phyloP scores from a whole-genome alignment of 2,113 vertebrate species.

The Rhinogobius similis region DNA sequence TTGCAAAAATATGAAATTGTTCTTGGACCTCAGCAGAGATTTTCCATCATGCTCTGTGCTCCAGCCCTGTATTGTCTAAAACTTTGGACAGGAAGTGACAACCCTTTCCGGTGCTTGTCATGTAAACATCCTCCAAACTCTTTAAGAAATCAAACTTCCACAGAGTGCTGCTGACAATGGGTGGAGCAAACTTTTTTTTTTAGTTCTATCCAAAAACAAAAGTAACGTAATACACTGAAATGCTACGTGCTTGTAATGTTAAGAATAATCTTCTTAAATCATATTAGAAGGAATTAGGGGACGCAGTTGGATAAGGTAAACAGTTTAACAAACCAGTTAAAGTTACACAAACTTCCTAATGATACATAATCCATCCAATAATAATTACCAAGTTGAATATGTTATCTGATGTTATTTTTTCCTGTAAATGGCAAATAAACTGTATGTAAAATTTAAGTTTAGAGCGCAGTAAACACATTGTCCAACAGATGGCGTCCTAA shows the following conservation, averaged over 20 bases:
- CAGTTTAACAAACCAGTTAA: background rate
- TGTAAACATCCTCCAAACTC: slow-evolving; percentile 47
- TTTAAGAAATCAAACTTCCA: slow-evolving; percentile 4
- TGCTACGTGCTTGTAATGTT: slow-evolving; percentile 11
- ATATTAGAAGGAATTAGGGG: background rate
- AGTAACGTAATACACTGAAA: slow-evolving; percentile 31
- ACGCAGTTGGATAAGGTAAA: slow-evolving; percentile 5
- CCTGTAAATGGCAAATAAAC: background rate
- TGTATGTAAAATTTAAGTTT: background rate
- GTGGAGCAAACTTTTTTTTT: background rate
- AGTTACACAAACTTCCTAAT: background rate
- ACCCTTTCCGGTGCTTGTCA: slow-evolving; percentile 67
- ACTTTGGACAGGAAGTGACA: slow-evolving; percentile 62
- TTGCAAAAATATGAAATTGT: background rate
- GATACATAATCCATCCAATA: background rate
- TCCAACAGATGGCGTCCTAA: slow-evolving; percentile 1
- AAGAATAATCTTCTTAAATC: slow-evolving; percentile 19
- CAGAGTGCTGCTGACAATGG: background rate
- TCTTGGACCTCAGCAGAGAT: slow-evolving; percentile 12
- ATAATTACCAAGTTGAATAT: background rate
- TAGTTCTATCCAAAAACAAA: background rate
- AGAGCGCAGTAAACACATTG: background rate
- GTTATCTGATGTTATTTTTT: background rate
- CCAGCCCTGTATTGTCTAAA: slow-evolving; percentile 23
- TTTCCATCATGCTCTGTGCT: slow-evolving; percentile 36